Base-by-base conservation (phyloP, 2,797 vertebrate genomes). In the Ambastaia sidthimunki region DNA sequence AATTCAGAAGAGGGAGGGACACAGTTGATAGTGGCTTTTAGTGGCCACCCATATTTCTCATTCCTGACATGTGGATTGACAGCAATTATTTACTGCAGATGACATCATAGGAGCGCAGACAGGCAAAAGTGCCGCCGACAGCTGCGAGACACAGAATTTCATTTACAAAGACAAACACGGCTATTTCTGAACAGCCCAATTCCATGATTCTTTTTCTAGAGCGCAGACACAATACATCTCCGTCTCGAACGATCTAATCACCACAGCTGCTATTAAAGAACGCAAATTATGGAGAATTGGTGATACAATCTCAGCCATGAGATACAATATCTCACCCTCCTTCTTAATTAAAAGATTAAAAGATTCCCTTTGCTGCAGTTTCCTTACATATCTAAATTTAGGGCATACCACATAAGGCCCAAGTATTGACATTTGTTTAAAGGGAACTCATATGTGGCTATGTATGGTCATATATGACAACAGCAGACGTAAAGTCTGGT, bases 101-200 rank as follows among this genome's bases (percentile, higher is more conserved):
- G 92, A 91, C 92, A 91, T 90, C 91, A 91, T 80, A 25, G 63
- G 80, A 57, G 85, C 66, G 76, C 86, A 88, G 87, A 85, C 85
- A 89, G 86, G 85, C 21, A 91, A 86, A 88, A 90, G 87, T 86
- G 89, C 89, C 89, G 86, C 89, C 81, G 83, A 92, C 91, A 92
- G 92, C 91, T 92, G 92, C 82, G 70, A 71, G 86, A 76, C 76
- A 18, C 37, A 80, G 83, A n/a, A n/a, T 71, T 82, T 28, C 75
- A 80, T 82, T 79, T 73, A 78, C 78, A 66, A 88, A 87, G 90
- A 90, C 85, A 89, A 91, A 87, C 72, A 9, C 9, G 81, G 90
- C 91, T 85, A 87, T 90, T 91, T 89, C 76, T 84, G 85, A 83
- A 78, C 85, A 55, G 65, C 77, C 69, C 67, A 59, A 60, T 72